Percentiles rank a stretch among this genome's conserved stretches.
These are phyloP conservation scores for Camponotus floridanus DNA, from an alignment of 1,140 invertebrate species.

Conservation along the genomic window DNA sequence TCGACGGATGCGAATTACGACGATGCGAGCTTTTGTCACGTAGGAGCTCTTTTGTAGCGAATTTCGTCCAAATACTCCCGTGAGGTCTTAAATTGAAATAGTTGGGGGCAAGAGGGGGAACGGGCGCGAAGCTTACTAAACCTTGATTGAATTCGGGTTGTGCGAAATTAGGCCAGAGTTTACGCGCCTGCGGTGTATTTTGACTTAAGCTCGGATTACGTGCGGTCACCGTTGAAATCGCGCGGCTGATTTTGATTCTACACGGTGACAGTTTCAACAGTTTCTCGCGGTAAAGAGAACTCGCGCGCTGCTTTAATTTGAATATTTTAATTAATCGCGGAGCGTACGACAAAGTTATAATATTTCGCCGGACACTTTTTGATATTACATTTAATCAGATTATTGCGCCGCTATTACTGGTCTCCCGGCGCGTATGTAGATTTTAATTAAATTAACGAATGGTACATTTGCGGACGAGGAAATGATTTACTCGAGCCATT, in stretches of 20 bases:
- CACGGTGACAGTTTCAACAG: neutral
- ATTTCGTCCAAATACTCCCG: neutral
- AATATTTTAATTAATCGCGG: constrained; percentile 39
- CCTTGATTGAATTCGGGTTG: constrained; percentile 53
- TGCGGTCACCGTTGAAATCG: constrained; percentile 34
- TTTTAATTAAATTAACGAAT: constrained; percentile 52
- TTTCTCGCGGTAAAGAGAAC: constrained; percentile 6
- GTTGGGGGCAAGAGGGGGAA: neutral
- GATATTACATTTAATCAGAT: constrained; percentile 31
- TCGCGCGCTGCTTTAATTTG: constrained; percentile 17
- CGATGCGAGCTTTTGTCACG: too few relatives aligned
- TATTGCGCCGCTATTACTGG: constrained; percentile 21
- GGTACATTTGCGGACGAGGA: neutral
- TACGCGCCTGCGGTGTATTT: constrained; percentile 49
- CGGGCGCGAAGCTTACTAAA: constrained; percentile 24
- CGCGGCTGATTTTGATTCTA: constrained; percentile 13
- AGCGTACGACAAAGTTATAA: constrained; percentile 5
- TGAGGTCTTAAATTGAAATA: constrained; percentile 43
- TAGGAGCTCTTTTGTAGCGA: neutral
- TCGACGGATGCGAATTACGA: too few relatives aligned
- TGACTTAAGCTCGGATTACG: constrained; percentile 39
- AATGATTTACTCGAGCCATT: constrained; percentile 23
- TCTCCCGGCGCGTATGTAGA: neutral
- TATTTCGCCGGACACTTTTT: constrained; percentile 33
- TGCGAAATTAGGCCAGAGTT: constrained; percentile 53